Evolutionary conservation across 2,888 invertebrate genomes (phyloP), one percentile per base, ranked within the genome.

Genomic region (Drosophila multiciliata): DNA sequence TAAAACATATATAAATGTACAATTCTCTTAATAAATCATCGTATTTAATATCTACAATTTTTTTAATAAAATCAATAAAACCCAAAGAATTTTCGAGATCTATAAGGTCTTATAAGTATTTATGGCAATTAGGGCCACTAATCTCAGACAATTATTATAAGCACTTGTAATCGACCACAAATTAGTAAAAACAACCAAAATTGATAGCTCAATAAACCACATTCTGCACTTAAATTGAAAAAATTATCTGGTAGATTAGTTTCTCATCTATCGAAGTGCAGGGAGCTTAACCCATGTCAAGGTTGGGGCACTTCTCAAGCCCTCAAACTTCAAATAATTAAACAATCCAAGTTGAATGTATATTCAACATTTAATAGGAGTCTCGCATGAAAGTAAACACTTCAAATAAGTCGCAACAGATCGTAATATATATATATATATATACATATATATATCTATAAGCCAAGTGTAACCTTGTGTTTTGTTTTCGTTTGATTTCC

Each of bases 301-400:
- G 75, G 70, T 33, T 63, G 11, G 40, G n/a, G 29, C 76, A 66
- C 76, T 75, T 62, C 59, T 55, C 62, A 63, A 61, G 62, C 66
- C 72, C 72, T 66, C 75, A 38, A 58, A 68, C 48, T 60, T 29
- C 20, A 36, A 32, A 58, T 75, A 75, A 78, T 68, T 72, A 73
- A 58, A 63, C 66, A 66, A 65, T 62, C 69, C 67, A 23, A 54
- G 52, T 54, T 61, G 61, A 65, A 79, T 75, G 58, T 52, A 62
- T 75, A 78, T 71, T 48, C 38, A 66, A 42, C 59, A 58, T 62
- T 69, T 77, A 38, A 65, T 48, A 36, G 33, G 29, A 38, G 36
- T 66, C 64, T 77, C 40, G 15, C 80, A 82, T 69, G 74, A 78
- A 82, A 71, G 73, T 57, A 77, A 83, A 83, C 80, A 82, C 80